phyloP scores from a whole-genome alignment of 2,113 vertebrate genomes.

The Neodontobutis hainanensis region DNA sequence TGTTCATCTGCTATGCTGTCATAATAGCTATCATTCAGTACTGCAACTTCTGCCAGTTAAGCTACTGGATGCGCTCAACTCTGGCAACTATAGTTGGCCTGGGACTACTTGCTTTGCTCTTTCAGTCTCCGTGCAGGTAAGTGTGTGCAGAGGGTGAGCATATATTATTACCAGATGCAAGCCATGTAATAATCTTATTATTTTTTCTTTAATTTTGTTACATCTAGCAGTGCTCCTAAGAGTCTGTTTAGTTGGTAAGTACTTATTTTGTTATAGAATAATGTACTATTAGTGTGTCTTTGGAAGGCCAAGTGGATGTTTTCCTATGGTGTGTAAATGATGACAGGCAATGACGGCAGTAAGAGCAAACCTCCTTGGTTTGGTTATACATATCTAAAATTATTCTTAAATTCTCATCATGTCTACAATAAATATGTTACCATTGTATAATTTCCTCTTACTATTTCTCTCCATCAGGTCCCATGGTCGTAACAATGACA shows the following conservation, averaged over 20 bases:
- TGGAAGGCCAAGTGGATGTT: no score
- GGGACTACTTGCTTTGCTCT: slow-evolving; percentile 85
- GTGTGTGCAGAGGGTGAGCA: background rate
- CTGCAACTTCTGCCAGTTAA: slow-evolving; percentile 99
- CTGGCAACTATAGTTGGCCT: slow-evolving; percentile 87
- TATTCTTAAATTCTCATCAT: no score
- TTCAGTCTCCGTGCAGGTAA: slow-evolving; percentile 79
- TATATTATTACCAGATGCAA: background rate
- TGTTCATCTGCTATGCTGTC: slow-evolving; percentile 90
- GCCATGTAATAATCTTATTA: background rate
- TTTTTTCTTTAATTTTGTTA: background rate
- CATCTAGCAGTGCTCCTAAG: no score
- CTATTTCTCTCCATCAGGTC: slow-evolving; percentile 44
- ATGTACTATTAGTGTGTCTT: no score
- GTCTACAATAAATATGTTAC: no score
- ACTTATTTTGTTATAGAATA: no score
- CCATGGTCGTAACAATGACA: slow-evolving; percentile 32
- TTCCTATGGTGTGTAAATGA: no score
- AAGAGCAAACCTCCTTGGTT: no score
- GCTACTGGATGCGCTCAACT: slow-evolving; percentile 97
- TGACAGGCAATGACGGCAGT: no score
- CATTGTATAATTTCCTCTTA: background rate
- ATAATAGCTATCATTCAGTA: slow-evolving; percentile 94
- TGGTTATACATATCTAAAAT: no score
- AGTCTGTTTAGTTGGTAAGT: no score